Evolutionary conservation across 1,140 invertebrate genomes (phyloP).

Genomic region (Panagrolaimus sp.): DNA sequence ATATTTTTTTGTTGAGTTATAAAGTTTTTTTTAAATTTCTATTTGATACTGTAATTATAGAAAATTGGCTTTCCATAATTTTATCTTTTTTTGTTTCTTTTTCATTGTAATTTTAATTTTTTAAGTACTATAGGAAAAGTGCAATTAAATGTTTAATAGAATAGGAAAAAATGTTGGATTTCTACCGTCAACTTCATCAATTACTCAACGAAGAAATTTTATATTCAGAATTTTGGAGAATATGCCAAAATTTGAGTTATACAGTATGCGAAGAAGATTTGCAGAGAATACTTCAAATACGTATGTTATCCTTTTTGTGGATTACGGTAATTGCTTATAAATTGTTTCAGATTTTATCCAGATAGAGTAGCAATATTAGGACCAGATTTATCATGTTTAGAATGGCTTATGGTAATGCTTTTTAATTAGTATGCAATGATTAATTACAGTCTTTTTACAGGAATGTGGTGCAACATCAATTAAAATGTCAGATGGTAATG

Average conservation of each 20-base stretch:
- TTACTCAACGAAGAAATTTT: too few species aligned
- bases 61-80: slow-evolving; percentile 6
- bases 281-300: slow-evolving; percentile 5
- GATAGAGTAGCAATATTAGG: slow-evolving; percentile 44
- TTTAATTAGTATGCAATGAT: too few species aligned
- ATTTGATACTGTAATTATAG: not conserved
- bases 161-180: too few species aligned
- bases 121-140: not conserved
- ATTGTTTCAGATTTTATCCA: slow-evolving; percentile 29
- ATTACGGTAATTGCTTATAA: not conserved
- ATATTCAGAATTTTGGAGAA: not conserved
- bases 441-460: too few species aligned
- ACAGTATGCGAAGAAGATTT: not conserved
- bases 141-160: too few species aligned
- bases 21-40: not conserved
- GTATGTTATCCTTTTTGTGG: not conserved
- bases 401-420: slow-evolving; percentile 53
- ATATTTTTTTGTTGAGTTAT: slow-evolving; percentile 2
- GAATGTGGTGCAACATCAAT: slow-evolving; percentile 41
- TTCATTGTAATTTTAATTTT: not conserved
- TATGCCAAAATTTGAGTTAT: not conserved
- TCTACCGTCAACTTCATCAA: too few species aligned
- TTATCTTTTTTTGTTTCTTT: not conserved
- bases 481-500: slow-evolving; percentile 45
- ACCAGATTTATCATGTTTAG: slow-evolving; percentile 53